These are phyloP conservation scores for Zygothrica quintamaculata DNA, from an alignment of 2,888 invertebrate genomes.

Conservation along the genomic window DNA sequence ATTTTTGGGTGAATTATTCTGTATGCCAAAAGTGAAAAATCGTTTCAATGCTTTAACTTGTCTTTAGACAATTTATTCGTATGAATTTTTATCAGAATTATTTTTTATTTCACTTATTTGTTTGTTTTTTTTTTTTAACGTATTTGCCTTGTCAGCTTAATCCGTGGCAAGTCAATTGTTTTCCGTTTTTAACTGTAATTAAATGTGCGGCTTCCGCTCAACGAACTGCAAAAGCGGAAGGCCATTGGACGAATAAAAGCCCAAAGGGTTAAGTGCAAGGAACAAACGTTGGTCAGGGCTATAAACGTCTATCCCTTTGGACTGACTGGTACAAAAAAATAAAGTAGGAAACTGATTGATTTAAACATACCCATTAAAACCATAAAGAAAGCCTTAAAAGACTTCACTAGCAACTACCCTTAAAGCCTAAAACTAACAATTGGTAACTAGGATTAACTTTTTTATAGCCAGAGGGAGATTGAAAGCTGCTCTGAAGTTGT, in stretches of 20 bases:
- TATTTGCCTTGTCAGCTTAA: conserved; percentile 2
- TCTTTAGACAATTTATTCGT: conserved; percentile 22
- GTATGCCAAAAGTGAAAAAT: conserved; percentile 14
- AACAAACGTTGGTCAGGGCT: conserved; percentile 19
- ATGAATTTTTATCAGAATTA: neutral
- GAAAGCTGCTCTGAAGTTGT: neutral
- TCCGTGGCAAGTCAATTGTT: conserved; percentile 45
- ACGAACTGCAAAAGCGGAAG: conserved; percentile 38
- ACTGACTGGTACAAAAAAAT: conserved; percentile 5
- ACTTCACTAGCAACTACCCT: too few relatives aligned
- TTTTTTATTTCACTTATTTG: too few relatives aligned
- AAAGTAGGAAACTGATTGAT: conserved; percentile 2
- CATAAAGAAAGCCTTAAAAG: too few relatives aligned
- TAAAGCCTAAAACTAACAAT: too few relatives aligned
- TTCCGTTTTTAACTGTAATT: conserved; percentile 54
- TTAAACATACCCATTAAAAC: conserved; percentile 1
- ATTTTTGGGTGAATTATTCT: conserved; percentile 53
- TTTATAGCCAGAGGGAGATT: too few relatives aligned
- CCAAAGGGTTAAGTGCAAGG: conserved; percentile 24
- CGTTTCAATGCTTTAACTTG: conserved; percentile 19
- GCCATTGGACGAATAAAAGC: conserved; percentile 21
- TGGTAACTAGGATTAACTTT: too few relatives aligned
- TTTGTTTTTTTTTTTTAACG: neutral
- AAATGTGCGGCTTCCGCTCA: conserved; percentile 55
- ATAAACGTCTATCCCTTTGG: conserved; percentile 9